Evolutionary conservation across 2,888 invertebrate species (phyloP), one percentile per base, ranked within the genome.

Genomic region (Myopa testacea): DNA sequence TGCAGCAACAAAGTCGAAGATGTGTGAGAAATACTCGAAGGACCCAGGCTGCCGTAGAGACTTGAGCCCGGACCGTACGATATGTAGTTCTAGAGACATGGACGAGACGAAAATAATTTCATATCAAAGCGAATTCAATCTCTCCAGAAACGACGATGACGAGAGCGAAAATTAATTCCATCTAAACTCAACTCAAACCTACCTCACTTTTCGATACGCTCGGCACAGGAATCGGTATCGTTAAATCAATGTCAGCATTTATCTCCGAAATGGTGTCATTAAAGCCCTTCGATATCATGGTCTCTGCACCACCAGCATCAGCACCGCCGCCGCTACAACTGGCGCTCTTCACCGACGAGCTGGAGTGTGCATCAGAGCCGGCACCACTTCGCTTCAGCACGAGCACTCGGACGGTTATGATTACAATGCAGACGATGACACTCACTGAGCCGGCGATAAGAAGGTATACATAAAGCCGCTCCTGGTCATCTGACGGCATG

Each of bases 181-280:
- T 8, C 45, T 3, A 45, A 45, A 45, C 45, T 10, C 45, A 45
- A 45, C 45, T 45, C 45, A 10, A 65, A 84, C 85, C 85, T 83
- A 90, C 89, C 86, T 89, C 89, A 78, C 87, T 88, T 81, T 87
- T 87, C 40, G 89, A 89, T n/a, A 89, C 88, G 80, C 88, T 89
- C 76, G 91, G 91, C 77, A 92, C 90, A 52, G 91, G 92, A 70
- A 92, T 90, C 45, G 93, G 91, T 4, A 85, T 84, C 78, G 93
- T 92, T 76, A 94, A 90, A 87, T 93, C 93, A 82, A 93, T 93
- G 86, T 94, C 93, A 34, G 92, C 93, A 86, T 94, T 94, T 80
- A 94, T 93, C 90, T 96, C 96, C 83, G 95, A 95, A 90, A 96
- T 95, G 87, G 95, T 95, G 90, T 96, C 96, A 78, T 89, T 88